Evolutionary conservation across 2,888 invertebrate species (phyloP).

Genomic region (Andrena praecox): DNA sequence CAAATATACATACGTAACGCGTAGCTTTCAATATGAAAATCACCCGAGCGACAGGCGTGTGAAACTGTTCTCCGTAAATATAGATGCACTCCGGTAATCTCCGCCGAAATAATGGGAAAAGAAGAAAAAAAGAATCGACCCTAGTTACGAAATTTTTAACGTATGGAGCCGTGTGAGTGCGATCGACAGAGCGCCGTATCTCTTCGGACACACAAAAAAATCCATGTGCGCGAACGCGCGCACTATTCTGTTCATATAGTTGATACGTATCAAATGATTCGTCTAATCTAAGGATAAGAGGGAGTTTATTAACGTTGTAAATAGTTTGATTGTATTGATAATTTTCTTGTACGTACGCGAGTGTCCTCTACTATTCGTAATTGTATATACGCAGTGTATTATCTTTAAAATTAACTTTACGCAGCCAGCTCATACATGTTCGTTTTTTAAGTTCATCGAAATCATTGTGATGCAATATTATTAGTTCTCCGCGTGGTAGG

Average conservation of each 20-base stretch:
- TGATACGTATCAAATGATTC: slow-evolving; percentile 45
- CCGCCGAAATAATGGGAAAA: slow-evolving; percentile 23
- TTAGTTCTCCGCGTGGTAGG: slow-evolving; percentile 68
- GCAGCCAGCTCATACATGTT: slow-evolving; percentile 65
- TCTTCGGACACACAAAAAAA: slow-evolving; percentile 5
- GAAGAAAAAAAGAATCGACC: background rate
- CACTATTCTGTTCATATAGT: slow-evolving; percentile 35
- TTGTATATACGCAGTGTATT: slow-evolving; percentile 72
- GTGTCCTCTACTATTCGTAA: slow-evolving; percentile 73
- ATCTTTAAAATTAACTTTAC: slow-evolving; percentile 59
- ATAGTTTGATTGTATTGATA: slow-evolving; percentile 76
- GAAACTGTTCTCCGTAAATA: slow-evolving; percentile 14
- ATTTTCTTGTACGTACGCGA: slow-evolving; percentile 75
- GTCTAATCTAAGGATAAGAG: slow-evolving; percentile 53
- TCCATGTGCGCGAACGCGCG: slow-evolving; percentile 17
- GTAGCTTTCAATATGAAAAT: slow-evolving; percentile 51
- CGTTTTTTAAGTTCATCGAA: slow-evolving; percentile 68
- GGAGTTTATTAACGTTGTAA: slow-evolving; percentile 76
- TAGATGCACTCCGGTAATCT: slow-evolving; percentile 46
- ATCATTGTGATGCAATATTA: slow-evolving; percentile 80
- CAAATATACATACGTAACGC: slow-evolving; percentile 47
- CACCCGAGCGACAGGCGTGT: slow-evolving; percentile 8
- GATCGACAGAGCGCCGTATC: slow-evolving; percentile 8
- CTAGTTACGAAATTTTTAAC: slow-evolving; percentile 29
- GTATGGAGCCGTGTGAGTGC: slow-evolving; percentile 13